phyloP scores from a whole-genome alignment of 2,888 invertebrate species.

The Tyria jacobaeae region DNA sequence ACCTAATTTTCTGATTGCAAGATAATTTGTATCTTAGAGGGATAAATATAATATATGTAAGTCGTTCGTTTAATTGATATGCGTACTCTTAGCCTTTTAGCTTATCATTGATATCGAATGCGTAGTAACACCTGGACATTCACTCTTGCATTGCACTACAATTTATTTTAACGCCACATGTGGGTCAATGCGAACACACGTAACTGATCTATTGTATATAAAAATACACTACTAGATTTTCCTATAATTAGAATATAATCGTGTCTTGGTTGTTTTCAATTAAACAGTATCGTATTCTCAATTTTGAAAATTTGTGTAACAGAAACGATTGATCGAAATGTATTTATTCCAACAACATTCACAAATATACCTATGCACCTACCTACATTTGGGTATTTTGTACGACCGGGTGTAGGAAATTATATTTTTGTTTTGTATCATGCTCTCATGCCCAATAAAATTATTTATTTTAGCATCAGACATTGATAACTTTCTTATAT shows the following conservation, averaged over 20 bases:
- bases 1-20: background rate
- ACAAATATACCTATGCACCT: too few species aligned
- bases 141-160: conserved; percentile 56
- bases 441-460: too few species aligned
- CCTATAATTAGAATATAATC: conserved; percentile 69
- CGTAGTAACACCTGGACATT: conserved; percentile 57
- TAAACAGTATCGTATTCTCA: conserved; percentile 6
- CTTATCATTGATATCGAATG: conserved; percentile 41
- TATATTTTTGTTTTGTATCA: background rate
- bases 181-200: conserved; percentile 79
- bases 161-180: conserved; percentile 78
- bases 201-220: conserved; percentile 61
- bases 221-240: conserved; percentile 68
- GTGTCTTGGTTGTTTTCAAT: conserved; percentile 58
- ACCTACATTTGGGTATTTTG: too few species aligned
- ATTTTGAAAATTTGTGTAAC: background rate
- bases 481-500: too few species aligned
- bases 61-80: conserved; percentile 20
- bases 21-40: background rate
- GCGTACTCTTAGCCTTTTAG: conserved; percentile 27
- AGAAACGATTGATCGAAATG: background rate
- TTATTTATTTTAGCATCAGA: too few species aligned
- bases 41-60: background rate
- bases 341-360: background rate
- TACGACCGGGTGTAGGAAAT: too few species aligned